These are phyloP conservation scores for Drosophila watanabei DNA, from an alignment of 1,140 invertebrate genomes.

Conservation along the genomic window DNA sequence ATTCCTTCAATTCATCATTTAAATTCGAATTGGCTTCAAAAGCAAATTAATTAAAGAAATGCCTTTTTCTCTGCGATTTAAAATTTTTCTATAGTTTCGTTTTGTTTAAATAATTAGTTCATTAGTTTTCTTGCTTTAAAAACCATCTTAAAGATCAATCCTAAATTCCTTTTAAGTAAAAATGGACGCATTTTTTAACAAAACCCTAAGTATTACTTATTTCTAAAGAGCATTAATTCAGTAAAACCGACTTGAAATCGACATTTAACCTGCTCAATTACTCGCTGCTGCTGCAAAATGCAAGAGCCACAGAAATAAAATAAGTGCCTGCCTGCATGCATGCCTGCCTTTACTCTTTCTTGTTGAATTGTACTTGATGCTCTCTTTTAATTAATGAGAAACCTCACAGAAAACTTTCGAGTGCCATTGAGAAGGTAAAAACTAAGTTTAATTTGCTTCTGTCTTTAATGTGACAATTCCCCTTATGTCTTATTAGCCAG, in stretches of 20 bases:
- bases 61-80: no score
- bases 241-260: background rate
- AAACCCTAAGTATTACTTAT: background rate
- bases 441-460: conserved; percentile 28
- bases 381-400: conserved; percentile 21
- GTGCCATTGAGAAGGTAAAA: conserved; percentile 12
- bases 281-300: conserved; percentile 4
- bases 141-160: background rate
- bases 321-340: background rate
- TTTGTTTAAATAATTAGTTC: no score
- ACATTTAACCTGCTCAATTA: conserved; percentile 8
- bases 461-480: conserved; percentile 22
- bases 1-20: no score
- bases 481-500: conserved; percentile 17
- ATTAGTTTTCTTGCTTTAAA: background rate
- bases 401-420: conserved; percentile 26
- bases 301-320: background rate
- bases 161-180: background rate
- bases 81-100: no score
- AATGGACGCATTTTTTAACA: background rate
- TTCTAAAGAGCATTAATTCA: background rate
- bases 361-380: conserved; percentile 3
- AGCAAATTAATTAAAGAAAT: no score
- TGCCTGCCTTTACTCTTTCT: background rate
- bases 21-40: no score